phyloP scores from a whole-genome alignment of 2,888 invertebrate species.

The Calliopum simillimum region DNA sequence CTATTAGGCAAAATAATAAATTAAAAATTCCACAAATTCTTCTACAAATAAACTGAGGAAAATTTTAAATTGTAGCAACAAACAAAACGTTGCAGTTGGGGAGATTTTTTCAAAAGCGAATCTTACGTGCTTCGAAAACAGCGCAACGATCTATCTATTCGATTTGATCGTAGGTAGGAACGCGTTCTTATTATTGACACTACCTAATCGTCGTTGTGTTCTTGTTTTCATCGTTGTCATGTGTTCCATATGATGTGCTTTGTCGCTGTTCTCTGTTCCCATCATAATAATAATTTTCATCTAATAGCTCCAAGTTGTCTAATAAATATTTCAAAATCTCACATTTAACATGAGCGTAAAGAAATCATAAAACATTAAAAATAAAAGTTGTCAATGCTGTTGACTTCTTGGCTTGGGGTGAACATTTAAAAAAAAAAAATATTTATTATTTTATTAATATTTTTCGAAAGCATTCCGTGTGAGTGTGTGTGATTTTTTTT shows the following conservation, averaged over 20 bases:
- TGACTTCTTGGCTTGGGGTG: slow-evolving; percentile 18
- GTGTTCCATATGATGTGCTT: not conserved
- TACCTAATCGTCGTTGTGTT: not conserved
- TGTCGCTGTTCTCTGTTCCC: not conserved
- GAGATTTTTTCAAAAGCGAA: too few relatives aligned
- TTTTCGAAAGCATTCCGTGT: not conserved
- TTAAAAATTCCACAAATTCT: slow-evolving; percentile 19
- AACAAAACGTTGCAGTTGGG: too few relatives aligned
- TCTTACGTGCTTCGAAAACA: too few relatives aligned
- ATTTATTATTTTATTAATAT: not conserved
- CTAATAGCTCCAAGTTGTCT: slow-evolving; percentile 5
- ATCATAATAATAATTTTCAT: not conserved
- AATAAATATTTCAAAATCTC: slow-evolving; percentile 13
- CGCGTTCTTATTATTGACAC: too few relatives aligned
- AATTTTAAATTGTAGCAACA: too few relatives aligned
- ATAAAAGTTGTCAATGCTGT: not conserved
- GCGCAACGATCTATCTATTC: too few relatives aligned
- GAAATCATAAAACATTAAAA: slow-evolving; percentile 3
- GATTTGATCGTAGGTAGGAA: too few relatives aligned
- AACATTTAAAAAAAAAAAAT: slow-evolving; percentile 18
- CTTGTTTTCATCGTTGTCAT: not conserved
- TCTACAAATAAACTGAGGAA: too few relatives aligned
- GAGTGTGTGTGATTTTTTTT: not conserved
- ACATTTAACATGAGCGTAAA: slow-evolving; percentile 11
- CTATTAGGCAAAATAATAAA: slow-evolving; percentile 13